These are phyloP conservation scores for Raphicerus campestris DNA, from an alignment of 2,113 vertebrate genomes.

Conservation along the genomic window DNA sequence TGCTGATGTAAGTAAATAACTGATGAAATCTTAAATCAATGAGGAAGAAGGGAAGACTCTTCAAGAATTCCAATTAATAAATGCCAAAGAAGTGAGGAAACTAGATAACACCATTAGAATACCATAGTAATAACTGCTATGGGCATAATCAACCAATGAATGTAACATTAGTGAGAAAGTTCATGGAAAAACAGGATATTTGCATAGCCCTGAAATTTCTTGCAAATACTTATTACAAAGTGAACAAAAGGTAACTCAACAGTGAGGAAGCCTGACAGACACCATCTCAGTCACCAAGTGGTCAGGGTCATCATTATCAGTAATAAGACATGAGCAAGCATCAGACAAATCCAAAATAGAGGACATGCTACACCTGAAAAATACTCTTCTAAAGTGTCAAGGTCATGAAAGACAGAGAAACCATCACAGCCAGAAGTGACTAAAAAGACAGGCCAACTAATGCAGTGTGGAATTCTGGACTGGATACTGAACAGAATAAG, in stretches of 20 bases:
- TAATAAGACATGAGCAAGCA: neutral
- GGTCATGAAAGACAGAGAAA: neutral
- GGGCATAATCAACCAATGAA: neutral
- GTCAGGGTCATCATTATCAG: neutral
- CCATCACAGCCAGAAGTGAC: neutral
- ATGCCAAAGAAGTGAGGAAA: neutral
- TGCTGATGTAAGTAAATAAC: neutral
- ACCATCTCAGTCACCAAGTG: neutral
- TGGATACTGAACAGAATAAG: neutral
- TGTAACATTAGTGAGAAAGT: neutral
- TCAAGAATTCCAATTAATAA: neutral
- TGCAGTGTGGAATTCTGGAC: neutral
- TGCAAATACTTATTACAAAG: neutral
- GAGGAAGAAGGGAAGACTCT: neutral
- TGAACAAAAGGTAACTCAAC: neutral
- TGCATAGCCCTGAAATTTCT: neutral
- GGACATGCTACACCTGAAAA: neutral
- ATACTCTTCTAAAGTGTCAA: neutral
- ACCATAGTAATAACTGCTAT: neutral
- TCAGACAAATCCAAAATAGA: neutral
- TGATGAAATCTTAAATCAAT: neutral
- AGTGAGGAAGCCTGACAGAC: neutral
- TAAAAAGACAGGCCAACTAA: neutral
- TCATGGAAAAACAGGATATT: neutral
- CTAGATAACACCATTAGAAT: neutral